Conservation (phyloP, 2,888 invertebrate genomes). For the Eupithecia vulgata region DNA sequence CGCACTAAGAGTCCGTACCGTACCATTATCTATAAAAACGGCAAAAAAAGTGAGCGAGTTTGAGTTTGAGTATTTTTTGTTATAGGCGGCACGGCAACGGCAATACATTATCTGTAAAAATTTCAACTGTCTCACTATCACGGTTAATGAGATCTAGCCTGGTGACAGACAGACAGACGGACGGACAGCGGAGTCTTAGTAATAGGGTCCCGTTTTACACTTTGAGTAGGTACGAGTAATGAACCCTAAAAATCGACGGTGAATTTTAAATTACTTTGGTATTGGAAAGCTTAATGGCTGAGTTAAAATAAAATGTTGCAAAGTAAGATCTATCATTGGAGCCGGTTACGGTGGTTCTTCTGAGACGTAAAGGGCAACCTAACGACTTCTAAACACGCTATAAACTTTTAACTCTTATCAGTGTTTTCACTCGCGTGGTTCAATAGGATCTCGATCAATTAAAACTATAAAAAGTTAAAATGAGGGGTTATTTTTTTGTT, state of each 20-base stretch:
- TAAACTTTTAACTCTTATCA: background rate
- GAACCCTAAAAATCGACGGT: background rate
- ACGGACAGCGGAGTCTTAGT: too few relatives aligned
- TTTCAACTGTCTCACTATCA: too few relatives aligned
- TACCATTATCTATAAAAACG: too few relatives aligned
- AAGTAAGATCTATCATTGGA: constrained; percentile 6
- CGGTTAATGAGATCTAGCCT: too few relatives aligned
- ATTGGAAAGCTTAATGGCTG: constrained; percentile 5
- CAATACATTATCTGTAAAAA: too few relatives aligned
- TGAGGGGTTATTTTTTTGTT: background rate
- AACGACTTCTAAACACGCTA: constrained; percentile 27
- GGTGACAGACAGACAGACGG: too few relatives aligned
- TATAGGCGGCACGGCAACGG: too few relatives aligned
- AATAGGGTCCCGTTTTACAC: too few relatives aligned
- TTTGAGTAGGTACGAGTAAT: too few relatives aligned
- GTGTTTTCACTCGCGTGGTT: background rate
- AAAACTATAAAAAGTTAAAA: background rate
- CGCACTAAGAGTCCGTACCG: too few relatives aligned
- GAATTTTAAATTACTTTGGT: background rate
- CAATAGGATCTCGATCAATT: background rate
- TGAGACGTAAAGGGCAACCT: constrained; percentile 18
- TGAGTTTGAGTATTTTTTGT: too few relatives aligned
- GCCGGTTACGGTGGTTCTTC: constrained; percentile 11
- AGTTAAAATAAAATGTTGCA: constrained; percentile 8
- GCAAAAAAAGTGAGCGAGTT: too few relatives aligned